Conservation (phyloP, 1,140 invertebrate species). For the Polypedilum vanderplanki region DNA sequence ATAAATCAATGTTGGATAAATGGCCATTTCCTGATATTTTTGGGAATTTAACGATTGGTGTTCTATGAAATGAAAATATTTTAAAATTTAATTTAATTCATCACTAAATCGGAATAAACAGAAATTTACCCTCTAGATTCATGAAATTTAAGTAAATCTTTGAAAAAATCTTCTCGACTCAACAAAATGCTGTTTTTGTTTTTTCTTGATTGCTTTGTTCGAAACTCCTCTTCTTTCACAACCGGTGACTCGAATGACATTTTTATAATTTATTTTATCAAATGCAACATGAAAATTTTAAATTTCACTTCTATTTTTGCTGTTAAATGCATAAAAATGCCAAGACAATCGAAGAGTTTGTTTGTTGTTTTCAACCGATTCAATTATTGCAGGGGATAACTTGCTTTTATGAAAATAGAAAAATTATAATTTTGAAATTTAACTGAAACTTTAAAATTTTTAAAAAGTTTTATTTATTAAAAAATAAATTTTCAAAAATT, state of each 20-base stretch:
- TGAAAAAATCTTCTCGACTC: slow-evolving; percentile 27
- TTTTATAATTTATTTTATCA: background rate
- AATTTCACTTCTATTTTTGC: background rate
- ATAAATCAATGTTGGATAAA: slow-evolving; percentile 73
- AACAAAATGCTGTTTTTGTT: slow-evolving; percentile 4
- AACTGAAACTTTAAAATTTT: too few relatives aligned
- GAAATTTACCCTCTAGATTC: slow-evolving; percentile 28
- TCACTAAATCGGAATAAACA: background rate
- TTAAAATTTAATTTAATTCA: background rate
- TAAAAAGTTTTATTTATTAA: too few relatives aligned
- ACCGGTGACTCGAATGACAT: background rate
- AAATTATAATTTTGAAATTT: too few relatives aligned
- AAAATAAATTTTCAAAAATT: too few relatives aligned
- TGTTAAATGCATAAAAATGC: background rate
- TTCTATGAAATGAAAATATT: slow-evolving; percentile 48
- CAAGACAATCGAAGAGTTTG: background rate
- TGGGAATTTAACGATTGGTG: slow-evolving; percentile 65
- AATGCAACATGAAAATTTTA: background rate
- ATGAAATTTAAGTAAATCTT: slow-evolving; percentile 30
- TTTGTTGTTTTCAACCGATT: too few relatives aligned
- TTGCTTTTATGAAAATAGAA: too few relatives aligned
- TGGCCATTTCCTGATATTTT: slow-evolving; percentile 67
- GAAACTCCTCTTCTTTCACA: background rate
- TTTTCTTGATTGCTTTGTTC: background rate
- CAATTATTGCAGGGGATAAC: too few relatives aligned